Evolutionary conservation across 1,140 invertebrate species (phyloP).

Genomic region (Eulimnadia texana): DNA sequence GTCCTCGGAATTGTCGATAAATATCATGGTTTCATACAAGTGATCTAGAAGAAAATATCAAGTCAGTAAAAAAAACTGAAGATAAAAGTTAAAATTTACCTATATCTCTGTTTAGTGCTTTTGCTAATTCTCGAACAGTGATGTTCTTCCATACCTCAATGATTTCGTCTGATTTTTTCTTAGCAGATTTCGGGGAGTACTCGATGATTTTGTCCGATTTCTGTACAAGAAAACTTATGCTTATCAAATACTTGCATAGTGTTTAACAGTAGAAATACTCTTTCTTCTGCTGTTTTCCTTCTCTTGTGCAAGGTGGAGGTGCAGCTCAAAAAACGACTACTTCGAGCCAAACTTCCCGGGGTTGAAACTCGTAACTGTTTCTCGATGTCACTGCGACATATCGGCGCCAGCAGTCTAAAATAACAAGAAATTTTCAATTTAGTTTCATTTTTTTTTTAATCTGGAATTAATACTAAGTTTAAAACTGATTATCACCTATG

Average conservation of each 20-base stretch:
- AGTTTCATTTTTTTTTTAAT: neutral
- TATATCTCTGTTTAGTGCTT: conserved; percentile 33
- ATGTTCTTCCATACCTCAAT: conserved; percentile 61
- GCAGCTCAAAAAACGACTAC: too few species aligned
- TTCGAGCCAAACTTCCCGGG: too few species aligned
- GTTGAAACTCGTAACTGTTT: too few species aligned
- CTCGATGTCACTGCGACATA: too few species aligned
- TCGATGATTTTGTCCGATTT: conserved; percentile 34
- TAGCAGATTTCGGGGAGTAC: conserved; percentile 32
- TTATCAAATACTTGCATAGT: neutral
- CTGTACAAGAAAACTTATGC: conserved; percentile 25
- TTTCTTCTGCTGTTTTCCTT: conserved; percentile 34
- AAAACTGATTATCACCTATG: too few species aligned
- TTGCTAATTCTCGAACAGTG: conserved; percentile 54
- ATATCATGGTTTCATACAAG: conserved; percentile 48
- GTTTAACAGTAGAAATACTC: conserved; percentile 23
- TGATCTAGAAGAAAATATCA: conserved; percentile 35
- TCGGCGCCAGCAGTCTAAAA: neutral
- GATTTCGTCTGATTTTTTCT: conserved; percentile 28
- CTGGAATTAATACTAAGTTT: too few species aligned
- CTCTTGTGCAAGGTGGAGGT: conserved; percentile 23
- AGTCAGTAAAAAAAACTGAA: neutral
- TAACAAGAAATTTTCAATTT: neutral
- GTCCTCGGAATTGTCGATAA: conserved; percentile 41
- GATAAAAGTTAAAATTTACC: conserved; percentile 15